phyloP scores from a whole-genome alignment of 2,888 invertebrate genomes.

The Leptinotarsa rubiginosa region DNA sequence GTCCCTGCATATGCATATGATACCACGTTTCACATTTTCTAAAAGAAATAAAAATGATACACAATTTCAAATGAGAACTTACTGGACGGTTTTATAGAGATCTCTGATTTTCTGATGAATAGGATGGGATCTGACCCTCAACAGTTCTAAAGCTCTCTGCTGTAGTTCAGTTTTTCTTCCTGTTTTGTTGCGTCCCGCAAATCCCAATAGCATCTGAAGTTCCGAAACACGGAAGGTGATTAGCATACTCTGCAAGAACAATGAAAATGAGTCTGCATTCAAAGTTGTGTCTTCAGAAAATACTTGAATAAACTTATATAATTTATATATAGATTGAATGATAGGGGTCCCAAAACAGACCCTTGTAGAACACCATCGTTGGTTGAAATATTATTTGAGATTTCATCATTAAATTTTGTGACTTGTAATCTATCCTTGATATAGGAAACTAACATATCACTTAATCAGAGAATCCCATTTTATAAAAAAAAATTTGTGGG shows the following conservation, averaged over 20 bases:
- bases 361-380: too few relatives aligned
- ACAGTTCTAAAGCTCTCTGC: conserved; percentile 77
- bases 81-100: conserved; percentile 76
- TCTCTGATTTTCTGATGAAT: conserved; percentile 76
- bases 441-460: too few relatives aligned
- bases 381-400: too few relatives aligned
- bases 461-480: too few relatives aligned
- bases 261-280: not conserved
- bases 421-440: too few relatives aligned
- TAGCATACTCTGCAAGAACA: conserved; percentile 65
- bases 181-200: conserved; percentile 82
- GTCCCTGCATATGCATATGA: not conserved
- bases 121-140: conserved; percentile 74
- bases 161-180: conserved; percentile 86
- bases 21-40: not conserved
- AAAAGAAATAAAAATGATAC: not conserved
- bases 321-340: too few relatives aligned
- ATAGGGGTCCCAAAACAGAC: too few relatives aligned
- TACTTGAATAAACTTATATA: too few relatives aligned
- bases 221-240: conserved; percentile 85
- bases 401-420: too few relatives aligned
- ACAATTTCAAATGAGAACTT: conserved; percentile 57
- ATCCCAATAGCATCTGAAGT: conserved; percentile 84
- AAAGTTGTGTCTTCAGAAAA: too few relatives aligned
- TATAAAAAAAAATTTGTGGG: too few relatives aligned